Conservation (phyloP, 2,113 vertebrate genomes). For the Madoqua kirkii region DNA sequence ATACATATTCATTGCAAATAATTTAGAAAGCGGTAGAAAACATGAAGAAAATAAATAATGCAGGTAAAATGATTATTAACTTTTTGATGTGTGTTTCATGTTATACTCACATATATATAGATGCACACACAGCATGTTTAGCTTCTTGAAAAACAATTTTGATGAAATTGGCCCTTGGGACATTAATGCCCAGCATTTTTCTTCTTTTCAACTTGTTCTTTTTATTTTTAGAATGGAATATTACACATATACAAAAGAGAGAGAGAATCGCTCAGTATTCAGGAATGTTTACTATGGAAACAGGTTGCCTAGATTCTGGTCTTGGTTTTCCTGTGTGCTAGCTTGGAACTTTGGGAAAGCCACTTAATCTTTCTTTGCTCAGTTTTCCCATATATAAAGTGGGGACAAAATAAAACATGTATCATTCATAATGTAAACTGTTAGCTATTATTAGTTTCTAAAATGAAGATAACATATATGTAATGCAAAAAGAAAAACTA, state of each 20-base stretch:
- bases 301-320: background rate
- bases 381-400: background rate
- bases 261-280: background rate
- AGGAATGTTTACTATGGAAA: background rate
- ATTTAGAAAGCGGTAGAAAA: slow-evolving; percentile 38
- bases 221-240: background rate
- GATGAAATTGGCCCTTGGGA: background rate
- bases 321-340: background rate
- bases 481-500: background rate
- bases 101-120: background rate
- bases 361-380: background rate
- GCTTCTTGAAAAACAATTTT: background rate
- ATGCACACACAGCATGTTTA: background rate
- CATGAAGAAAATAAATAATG: background rate
- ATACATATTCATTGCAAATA: background rate
- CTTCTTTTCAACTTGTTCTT: background rate
- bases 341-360: background rate
- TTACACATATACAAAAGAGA: background rate
- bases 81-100: too few species aligned
- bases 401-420: background rate
- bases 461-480: background rate
- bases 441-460: background rate
- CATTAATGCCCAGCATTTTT: background rate
- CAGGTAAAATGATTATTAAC: background rate
- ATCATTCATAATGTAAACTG: background rate